These are phyloP conservation scores for Takifugu flavidus DNA, from an alignment of 2,113 vertebrate species.

Conservation along the genomic window DNA sequence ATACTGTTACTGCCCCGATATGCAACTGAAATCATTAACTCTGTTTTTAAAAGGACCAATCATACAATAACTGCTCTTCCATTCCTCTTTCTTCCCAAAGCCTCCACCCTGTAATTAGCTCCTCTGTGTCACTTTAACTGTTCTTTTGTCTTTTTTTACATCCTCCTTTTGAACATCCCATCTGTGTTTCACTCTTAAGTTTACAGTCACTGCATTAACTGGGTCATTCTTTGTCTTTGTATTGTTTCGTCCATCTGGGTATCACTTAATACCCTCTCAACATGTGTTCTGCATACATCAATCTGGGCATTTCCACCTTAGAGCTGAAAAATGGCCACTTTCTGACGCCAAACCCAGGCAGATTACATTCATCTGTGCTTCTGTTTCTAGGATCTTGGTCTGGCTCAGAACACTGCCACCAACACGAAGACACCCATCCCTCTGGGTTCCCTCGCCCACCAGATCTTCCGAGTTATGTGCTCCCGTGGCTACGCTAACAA, in stretches of 20 bases:
- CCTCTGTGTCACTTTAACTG: conserved; percentile 19
- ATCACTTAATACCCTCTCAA: conserved; percentile 4
- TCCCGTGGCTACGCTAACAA: conserved; percentile 92
- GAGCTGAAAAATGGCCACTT: neutral
- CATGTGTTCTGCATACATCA: conserved; percentile 9
- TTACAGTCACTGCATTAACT: conserved; percentile 25
- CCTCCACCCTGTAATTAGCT: conserved; percentile 9
- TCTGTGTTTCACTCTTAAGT: conserved; percentile 31
- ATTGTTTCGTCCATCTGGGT: conserved; percentile 13
- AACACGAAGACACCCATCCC: conserved; percentile 88
- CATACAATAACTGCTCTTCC: neutral
- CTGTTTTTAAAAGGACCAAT: too few relatives aligned
- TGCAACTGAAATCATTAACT: too few relatives aligned
- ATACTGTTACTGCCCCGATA: too few relatives aligned
- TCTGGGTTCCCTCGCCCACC: conserved; percentile 91
- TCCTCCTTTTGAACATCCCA: conserved; percentile 16
- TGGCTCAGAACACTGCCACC: conserved; percentile 93
- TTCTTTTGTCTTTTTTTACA: conserved; percentile 22
- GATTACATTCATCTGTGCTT: neutral
- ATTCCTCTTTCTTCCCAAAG: conserved; percentile 9
- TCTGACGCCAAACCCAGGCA: neutral
- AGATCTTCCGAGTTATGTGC: conserved; percentile 95
- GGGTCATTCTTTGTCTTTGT: conserved; percentile 4
- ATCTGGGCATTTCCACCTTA: neutral
- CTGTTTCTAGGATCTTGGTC: conserved; percentile 86